These are phyloP conservation scores for Trinectes maculatus DNA, from an alignment of 2,113 vertebrate species.

Conservation along the genomic window DNA sequence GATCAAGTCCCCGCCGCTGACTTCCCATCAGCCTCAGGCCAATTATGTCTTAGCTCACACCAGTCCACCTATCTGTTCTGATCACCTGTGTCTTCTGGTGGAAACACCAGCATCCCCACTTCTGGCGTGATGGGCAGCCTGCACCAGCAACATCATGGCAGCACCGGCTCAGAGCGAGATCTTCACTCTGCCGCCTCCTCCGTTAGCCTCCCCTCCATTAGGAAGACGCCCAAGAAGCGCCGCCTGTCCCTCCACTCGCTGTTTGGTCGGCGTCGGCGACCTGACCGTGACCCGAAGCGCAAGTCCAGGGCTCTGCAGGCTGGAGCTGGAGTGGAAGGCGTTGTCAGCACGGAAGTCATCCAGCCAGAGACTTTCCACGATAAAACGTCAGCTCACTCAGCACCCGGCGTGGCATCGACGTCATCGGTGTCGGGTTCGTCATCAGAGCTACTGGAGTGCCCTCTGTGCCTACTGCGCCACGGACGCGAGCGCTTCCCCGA, in stretches of 20 bases:
- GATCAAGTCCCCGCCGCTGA: conserved; percentile 3
- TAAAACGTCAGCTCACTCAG: conserved; percentile 66
- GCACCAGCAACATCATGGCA: conserved; percentile 82
- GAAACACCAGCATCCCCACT: conserved; percentile 10
- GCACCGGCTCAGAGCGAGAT: conserved; percentile 94
- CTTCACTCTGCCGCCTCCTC: conserved; percentile 93
- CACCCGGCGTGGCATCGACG: conserved; percentile 72
- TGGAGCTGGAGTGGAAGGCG: conserved; percentile 81
- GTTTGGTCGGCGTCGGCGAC: conserved; percentile 86
- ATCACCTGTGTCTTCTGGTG: conserved; percentile 38
- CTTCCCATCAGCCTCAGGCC: conserved; percentile 6
- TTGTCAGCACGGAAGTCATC: conserved; percentile 89
- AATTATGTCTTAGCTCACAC: conserved; percentile 73
- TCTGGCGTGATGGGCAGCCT: conserved; percentile 87
- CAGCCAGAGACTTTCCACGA: conserved; percentile 87
- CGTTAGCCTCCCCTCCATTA: conserved; percentile 91
- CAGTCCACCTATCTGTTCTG: background rate
- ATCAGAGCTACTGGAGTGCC: conserved; percentile 93
- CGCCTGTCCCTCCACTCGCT: conserved; percentile 91
- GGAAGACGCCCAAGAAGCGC: conserved; percentile 95
- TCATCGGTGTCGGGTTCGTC: conserved; percentile 43
- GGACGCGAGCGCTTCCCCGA: conserved; percentile 93
- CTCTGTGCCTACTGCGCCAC: conserved; percentile 93
- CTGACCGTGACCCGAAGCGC: conserved; percentile 85
- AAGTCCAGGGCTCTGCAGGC: conserved; percentile 85